phyloP scores from a whole-genome alignment of 92 coral and sea anemone species.

The Phenganax subtilis region DNA sequence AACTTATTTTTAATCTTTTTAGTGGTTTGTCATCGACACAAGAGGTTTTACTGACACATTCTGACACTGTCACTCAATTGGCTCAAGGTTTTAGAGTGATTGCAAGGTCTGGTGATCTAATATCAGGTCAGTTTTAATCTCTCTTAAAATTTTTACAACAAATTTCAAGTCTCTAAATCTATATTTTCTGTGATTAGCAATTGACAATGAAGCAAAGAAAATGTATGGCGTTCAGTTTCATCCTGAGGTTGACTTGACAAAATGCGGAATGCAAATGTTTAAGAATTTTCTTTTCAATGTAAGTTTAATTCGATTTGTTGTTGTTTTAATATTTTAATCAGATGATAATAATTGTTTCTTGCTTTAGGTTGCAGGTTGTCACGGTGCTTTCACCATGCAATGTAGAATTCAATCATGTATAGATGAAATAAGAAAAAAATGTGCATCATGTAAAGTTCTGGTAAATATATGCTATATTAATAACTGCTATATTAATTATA shows the following conservation, averaged over 20 bases:
- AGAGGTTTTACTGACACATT: constrained; percentile 89
- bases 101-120: constrained; percentile 86
- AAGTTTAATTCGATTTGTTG: not conserved
- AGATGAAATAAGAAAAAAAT: constrained; percentile 62
- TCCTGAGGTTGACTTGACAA: constrained; percentile 93
- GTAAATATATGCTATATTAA: constrained; percentile 38
- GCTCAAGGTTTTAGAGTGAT: constrained; percentile 76
- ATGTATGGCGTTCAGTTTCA: constrained; percentile 93
- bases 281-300: constrained; percentile 88
- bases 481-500: not conserved
- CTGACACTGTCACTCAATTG: constrained; percentile 74
- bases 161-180: no score
- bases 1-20: not conserved
- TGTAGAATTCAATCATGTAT: constrained; percentile 76
- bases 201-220: constrained; percentile 87
- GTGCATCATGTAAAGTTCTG: constrained; percentile 71
- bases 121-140: constrained; percentile 61
- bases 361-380: constrained; percentile 76
- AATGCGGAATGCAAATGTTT: constrained; percentile 68
- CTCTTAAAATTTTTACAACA: no score
- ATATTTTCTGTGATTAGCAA: constrained; percentile 45
- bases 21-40: constrained; percentile 76
- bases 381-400: constrained; percentile 76
- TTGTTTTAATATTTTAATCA: not conserved
- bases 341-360: not conserved